phyloP scores from a whole-genome alignment of 2,797 vertebrate species.

The Acipenser ruthenus region DNA sequence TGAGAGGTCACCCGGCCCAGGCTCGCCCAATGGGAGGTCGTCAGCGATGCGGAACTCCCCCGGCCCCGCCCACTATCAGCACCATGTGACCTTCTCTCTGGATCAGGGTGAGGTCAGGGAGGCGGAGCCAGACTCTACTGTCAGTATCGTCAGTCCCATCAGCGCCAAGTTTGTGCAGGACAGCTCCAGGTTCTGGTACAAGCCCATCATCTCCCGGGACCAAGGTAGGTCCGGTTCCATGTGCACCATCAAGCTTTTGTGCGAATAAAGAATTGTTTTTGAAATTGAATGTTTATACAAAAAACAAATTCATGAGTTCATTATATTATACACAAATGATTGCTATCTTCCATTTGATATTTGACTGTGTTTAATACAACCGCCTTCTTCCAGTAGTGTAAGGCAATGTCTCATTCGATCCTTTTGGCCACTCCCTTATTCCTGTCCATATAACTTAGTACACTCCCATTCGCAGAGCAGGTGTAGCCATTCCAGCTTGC shows the following conservation, averaged over 20 bases:
- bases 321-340: too few species aligned
- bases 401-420: too few species aligned
- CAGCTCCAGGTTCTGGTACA: constrained; percentile 89
- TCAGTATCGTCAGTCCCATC: constrained; percentile 39
- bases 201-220: constrained; percentile 80
- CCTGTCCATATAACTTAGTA: too few species aligned
- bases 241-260: background rate
- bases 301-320: too few species aligned
- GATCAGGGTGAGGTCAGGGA: constrained; percentile 58
- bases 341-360: too few species aligned
- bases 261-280: too few species aligned
- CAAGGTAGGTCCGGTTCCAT: constrained; percentile 62
- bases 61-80: constrained; percentile 27
- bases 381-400: too few species aligned
- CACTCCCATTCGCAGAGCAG: too few species aligned
- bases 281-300: too few species aligned
- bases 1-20: constrained; percentile 27
- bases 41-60: constrained; percentile 41
- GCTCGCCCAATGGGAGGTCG: constrained; percentile 41
- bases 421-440: too few species aligned
- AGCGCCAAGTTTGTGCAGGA: constrained; percentile 85
- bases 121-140: constrained; percentile 22
- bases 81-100: constrained; percentile 78
- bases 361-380: too few species aligned
- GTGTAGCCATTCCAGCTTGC: too few species aligned